These are phyloP conservation scores for Syrphus vitripennis DNA, from an alignment of 2,888 invertebrate genomes.

Conservation along the genomic window DNA sequence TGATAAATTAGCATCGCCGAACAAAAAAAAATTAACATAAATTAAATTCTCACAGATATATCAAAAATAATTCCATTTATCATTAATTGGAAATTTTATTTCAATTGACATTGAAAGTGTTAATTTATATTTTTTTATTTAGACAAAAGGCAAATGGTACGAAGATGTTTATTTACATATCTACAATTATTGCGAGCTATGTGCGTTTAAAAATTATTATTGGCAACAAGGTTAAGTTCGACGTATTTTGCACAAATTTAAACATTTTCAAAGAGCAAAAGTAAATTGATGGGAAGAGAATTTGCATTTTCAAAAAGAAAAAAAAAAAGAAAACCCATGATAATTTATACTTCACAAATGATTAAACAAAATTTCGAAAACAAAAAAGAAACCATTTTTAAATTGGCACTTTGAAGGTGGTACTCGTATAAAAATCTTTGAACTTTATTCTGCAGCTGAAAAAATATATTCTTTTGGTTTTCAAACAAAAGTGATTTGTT, in stretches of 20 bases:
- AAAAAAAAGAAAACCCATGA: not conserved
- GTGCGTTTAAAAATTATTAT: not conserved
- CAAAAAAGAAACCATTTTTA: not conserved
- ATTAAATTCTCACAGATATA: not conserved
- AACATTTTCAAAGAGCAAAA: not conserved
- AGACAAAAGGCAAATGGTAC: not conserved
- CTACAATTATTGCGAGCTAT: not conserved
- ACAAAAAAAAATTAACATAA: no score
- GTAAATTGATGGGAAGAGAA: not conserved
- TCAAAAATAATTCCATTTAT: slow-evolving; percentile 20
- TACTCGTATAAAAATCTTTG: no score
- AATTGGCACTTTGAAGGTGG: not conserved
- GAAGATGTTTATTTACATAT: not conserved
- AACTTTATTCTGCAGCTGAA: no score
- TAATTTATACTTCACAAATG: not conserved
- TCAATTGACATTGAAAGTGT: slow-evolving; percentile 59
- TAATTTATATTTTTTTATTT: not conserved
- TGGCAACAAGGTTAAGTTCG: not conserved
- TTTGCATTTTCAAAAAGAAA: not conserved
- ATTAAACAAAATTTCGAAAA: not conserved
- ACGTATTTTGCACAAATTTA: not conserved
- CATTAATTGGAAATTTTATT: slow-evolving; percentile 50
- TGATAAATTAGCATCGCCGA: not conserved
- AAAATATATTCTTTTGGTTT: no score
- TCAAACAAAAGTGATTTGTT: no score